Evolutionary conservation across 1,140 invertebrate species (phyloP).

Genomic region (Eufriesea mexicana): DNA sequence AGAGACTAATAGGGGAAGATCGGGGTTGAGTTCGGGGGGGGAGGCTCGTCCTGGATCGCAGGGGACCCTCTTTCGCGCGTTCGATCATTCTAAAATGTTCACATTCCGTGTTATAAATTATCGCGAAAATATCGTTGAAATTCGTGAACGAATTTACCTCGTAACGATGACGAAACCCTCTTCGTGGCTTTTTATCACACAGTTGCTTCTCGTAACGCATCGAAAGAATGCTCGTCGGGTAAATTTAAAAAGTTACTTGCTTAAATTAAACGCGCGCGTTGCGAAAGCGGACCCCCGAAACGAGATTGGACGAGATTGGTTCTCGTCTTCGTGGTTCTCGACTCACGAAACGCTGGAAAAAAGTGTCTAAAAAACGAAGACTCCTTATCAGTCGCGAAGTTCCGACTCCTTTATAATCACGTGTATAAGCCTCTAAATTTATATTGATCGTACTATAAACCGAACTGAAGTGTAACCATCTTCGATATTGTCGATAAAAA

Average conservation of each 20-base stretch:
- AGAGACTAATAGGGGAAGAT: constrained; percentile 19
- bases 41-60: neutral
- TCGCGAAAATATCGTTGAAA: neutral
- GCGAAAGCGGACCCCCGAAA: neutral
- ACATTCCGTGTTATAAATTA: neutral
- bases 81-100: neutral
- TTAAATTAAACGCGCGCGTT: neutral
- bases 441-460: neutral
- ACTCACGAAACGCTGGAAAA: constrained; percentile 13
- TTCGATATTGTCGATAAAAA: constrained; percentile 4
- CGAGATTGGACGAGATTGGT: neutral
- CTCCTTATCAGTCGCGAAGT: neutral
- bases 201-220: neutral
- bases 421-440: neutral
- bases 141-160: neutral
- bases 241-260: too few species aligned
- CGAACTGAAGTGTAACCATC: neutral
- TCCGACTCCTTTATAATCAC: neutral
- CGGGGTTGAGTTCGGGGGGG: neutral
- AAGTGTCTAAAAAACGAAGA: constrained; percentile 7
- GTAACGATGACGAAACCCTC: neutral
- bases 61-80: constrained; percentile 34
- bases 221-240: too few species aligned
- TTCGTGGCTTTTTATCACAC: neutral
- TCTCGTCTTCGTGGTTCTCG: constrained; percentile 35